Percentiles rank a stretch among this genome's conserved stretches.
Evolutionary conservation across 2,888 invertebrate genomes (phyloP).

Genomic region (Apodemia mormo): DNA sequence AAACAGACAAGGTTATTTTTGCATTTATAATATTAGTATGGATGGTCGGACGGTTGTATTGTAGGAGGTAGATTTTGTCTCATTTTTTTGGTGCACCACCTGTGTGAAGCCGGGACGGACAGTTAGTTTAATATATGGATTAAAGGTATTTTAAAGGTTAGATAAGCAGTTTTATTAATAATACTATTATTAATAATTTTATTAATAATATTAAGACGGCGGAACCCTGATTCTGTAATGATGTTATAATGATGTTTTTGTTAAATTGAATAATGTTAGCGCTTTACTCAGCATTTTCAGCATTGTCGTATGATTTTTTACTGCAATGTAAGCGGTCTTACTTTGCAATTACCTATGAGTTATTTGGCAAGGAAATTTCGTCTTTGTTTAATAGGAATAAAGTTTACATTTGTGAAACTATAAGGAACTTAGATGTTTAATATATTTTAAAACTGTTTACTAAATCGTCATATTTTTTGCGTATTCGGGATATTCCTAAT

Average conservation of each 20-base stretch:
- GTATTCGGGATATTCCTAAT: background rate
- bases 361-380: background rate
- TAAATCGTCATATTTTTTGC: background rate
- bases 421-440: background rate
- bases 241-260: background rate
- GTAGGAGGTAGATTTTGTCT: too few species aligned
- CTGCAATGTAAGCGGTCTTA: background rate
- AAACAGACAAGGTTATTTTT: too few species aligned
- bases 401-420: background rate
- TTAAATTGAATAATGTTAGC: background rate
- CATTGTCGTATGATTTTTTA: background rate
- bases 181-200: too few species aligned
- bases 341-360: background rate
- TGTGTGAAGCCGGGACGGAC: too few species aligned
- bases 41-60: too few species aligned
- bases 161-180: too few species aligned
- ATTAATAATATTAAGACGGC: too few species aligned
- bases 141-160: too few species aligned
- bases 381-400: background rate
- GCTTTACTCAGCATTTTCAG: conserved; percentile 1
- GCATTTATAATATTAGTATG: too few species aligned
- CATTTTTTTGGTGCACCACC: too few species aligned
- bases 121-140: too few species aligned
- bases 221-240: background rate
- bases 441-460: conserved; percentile 10